Evolutionary conservation across 2,797 vertebrate species (phyloP).

Genomic region (Silurus aristotelis): DNA sequence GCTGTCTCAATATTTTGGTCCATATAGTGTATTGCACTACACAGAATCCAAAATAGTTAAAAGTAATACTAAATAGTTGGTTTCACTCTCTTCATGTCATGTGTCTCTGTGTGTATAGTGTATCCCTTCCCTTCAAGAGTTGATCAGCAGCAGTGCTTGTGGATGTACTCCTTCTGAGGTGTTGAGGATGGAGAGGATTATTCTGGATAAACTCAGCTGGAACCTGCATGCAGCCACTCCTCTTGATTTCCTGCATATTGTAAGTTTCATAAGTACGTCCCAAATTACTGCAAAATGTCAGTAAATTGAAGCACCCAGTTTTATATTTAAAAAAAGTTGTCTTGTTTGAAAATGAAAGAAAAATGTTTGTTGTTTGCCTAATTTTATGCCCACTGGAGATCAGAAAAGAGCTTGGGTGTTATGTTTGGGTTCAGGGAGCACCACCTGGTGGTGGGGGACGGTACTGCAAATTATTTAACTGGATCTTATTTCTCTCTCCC

Average conservation of each 20-base stretch:
- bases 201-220: conserved; percentile 97
- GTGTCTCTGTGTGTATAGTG: conserved; percentile 68
- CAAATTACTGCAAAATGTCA: neutral
- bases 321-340: neutral
- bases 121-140: conserved; percentile 86
- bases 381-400: neutral
- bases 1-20: too few species aligned
- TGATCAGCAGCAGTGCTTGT: conserved; percentile 87
- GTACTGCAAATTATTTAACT: neutral
- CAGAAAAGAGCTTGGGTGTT: neutral
- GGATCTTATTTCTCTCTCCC: neutral
- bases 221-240: conserved; percentile 92
- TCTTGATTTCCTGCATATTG: conserved; percentile 96
- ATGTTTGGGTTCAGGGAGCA: neutral
- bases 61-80: neutral
- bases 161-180: conserved; percentile 94
- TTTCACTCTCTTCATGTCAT: neutral
- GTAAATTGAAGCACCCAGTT: neutral
- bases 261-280: conserved; percentile 61
- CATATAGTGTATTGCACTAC: too few species aligned
- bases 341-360: neutral
- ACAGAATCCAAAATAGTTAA: neutral
- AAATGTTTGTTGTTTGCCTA: neutral
- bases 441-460: neutral
- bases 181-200: conserved; percentile 93